Evolutionary conservation across 1,140 invertebrate species (phyloP).

Genomic region (Sitobion miscanthi): DNA sequence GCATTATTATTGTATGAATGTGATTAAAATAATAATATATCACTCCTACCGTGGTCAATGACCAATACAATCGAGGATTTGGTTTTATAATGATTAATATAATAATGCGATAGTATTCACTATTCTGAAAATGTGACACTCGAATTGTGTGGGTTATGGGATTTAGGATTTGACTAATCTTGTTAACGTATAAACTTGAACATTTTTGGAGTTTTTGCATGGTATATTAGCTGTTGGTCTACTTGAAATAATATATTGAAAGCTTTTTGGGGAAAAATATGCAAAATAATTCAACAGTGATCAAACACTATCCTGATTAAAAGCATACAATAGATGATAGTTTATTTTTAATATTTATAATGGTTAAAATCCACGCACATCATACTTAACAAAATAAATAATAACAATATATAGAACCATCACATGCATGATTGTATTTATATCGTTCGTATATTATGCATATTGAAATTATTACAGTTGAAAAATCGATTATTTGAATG

Average conservation of each 20-base stretch:
- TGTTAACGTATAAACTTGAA: not conserved
- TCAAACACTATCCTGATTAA: not conserved
- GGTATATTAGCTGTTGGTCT: not conserved
- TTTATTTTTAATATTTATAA: not conserved
- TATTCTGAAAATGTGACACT: not conserved
- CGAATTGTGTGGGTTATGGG: not conserved
- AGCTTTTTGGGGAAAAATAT: not conserved
- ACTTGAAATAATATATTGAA: not conserved
- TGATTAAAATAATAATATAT: no score
- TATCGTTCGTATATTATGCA: not conserved
- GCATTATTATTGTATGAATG: no score
- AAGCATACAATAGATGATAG: not conserved
- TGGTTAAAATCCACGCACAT: not conserved
- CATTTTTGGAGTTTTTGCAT: not conserved
- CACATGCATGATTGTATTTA: not conserved
- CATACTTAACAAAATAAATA: not conserved
- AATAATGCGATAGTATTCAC: no score
- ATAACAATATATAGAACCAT: not conserved
- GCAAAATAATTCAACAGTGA: not conserved
- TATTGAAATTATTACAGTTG: not conserved
- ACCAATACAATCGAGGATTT: no score
- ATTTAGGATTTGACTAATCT: not conserved
- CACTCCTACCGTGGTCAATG: no score
- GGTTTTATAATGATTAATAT: not conserved
- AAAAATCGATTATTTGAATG: not conserved